phyloP scores from a whole-genome alignment of 2,888 invertebrate species.

The Tinea pellionella region DNA sequence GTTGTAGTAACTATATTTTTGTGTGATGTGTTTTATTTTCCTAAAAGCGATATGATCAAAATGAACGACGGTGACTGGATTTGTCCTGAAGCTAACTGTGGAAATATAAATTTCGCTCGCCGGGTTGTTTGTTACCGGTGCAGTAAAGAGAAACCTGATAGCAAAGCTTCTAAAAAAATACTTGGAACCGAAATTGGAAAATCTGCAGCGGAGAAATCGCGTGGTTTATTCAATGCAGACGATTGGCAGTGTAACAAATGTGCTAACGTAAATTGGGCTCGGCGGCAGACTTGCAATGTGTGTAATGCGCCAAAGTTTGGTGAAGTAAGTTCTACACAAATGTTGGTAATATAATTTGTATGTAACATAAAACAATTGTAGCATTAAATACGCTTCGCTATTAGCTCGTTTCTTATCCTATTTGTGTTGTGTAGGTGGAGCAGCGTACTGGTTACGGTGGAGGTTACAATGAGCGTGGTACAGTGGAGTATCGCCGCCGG shows the following conservation, averaged over 20 bases:
- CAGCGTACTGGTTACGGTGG: slow-evolving; percentile 86
- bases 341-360: not conserved
- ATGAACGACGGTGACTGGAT: slow-evolving; percentile 75
- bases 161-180: slow-evolving; percentile 75
- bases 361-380: not conserved
- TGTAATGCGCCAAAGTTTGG: slow-evolving; percentile 98
- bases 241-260: slow-evolving; percentile 99
- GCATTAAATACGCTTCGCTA: not conserved
- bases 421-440: slow-evolving; percentile 59
- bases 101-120: slow-evolving; percentile 95
- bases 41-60: slow-evolving; percentile 27
- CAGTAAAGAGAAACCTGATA: slow-evolving; percentile 74
- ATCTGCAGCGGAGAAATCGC: slow-evolving; percentile 96
- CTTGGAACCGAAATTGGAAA: slow-evolving; percentile 97
- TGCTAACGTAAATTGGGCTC: slow-evolving; percentile 99
- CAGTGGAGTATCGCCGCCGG: slow-evolving; percentile 94
- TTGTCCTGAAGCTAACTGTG: slow-evolving; percentile 79
- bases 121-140: slow-evolving; percentile 92
- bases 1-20: not conserved
- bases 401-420: not conserved
- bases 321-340: slow-evolving; percentile 75
- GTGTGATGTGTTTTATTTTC: not conserved
- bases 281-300: slow-evolving; percentile 95
- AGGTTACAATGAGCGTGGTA: slow-evolving; percentile 95
- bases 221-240: slow-evolving; percentile 95